Evolutionary conservation across 2,888 invertebrate genomes (phyloP).

Genomic region (Melinaea menophilus): DNA sequence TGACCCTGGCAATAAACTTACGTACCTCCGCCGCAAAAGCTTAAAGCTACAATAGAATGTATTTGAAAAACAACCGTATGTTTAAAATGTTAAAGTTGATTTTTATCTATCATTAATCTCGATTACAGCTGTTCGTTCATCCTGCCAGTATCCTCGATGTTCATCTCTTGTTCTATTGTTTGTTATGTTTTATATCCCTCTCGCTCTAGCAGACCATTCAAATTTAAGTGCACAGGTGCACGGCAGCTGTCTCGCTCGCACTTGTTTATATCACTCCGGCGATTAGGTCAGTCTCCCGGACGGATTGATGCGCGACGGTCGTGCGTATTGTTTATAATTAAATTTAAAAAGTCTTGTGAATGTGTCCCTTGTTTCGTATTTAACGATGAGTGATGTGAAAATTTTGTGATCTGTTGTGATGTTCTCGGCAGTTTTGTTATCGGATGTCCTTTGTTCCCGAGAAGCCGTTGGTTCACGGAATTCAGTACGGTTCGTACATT

Average conservation of each 20-base stretch:
- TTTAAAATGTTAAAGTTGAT: conserved; percentile 14
- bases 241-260: conserved; percentile 55
- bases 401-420: conserved; percentile 27
- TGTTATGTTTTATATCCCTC: conserved; percentile 64
- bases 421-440: conserved; percentile 32
- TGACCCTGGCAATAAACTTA: conserved; percentile 71
- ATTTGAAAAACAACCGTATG: conserved; percentile 36
- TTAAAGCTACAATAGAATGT: conserved; percentile 27
- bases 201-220: conserved; percentile 59
- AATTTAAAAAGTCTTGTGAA: conserved; percentile 16
- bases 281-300: conserved; percentile 58
- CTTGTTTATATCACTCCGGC: conserved; percentile 54
- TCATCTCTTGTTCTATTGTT: conserved; percentile 56
- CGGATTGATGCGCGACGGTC: conserved; percentile 44
- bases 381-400: background rate
- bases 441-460: conserved; percentile 33
- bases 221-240: conserved; percentile 74
- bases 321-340: conserved; percentile 28
- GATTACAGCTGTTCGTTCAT: conserved; percentile 39
- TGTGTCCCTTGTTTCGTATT: conserved; percentile 4
- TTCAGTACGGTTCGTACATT: conserved; percentile 26
- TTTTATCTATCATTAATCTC: conserved; percentile 5
- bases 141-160: conserved; percentile 36
- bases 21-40: conserved; percentile 36
- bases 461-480: conserved; percentile 31